Evolutionary conservation across 1,140 invertebrate genomes (phyloP).

Genomic region (Chironomus striatipennis): DNA sequence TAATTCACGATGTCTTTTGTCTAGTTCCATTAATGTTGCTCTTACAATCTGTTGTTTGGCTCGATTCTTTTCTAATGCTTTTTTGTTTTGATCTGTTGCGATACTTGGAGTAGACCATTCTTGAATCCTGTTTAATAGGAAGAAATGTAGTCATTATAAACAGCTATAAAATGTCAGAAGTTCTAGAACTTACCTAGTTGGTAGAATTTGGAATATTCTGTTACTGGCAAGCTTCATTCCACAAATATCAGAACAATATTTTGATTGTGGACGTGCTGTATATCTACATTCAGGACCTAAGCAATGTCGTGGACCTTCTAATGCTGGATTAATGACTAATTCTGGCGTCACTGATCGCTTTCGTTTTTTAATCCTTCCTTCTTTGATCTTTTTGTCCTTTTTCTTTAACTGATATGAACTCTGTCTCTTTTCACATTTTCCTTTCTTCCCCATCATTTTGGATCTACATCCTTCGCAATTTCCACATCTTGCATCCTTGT

Average conservation of each 20-base stretch:
- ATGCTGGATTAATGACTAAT: constrained; percentile 42
- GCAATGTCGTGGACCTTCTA: constrained; percentile 63
- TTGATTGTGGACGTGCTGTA: constrained; percentile 70
- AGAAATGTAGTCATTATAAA: no score
- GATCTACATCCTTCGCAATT: constrained; percentile 63
- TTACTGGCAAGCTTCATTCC: constrained; percentile 84
- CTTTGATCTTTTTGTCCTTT: constrained; percentile 29
- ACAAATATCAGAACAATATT: constrained; percentile 93
- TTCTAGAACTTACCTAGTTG: constrained; percentile 45
- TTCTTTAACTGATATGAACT: constrained; percentile 28
- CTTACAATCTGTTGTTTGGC: constrained; percentile 67
- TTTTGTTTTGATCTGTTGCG: constrained; percentile 79
- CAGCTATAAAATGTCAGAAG: no score
- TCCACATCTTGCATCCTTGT: constrained; percentile 54
- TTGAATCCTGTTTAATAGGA: constrained; percentile 59
- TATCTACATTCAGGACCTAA: constrained; percentile 81
- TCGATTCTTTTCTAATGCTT: constrained; percentile 72
- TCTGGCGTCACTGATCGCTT: constrained; percentile 47
- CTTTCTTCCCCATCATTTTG: constrained; percentile 72
- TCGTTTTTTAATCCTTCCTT: constrained; percentile 38
- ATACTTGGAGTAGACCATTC: constrained; percentile 88
- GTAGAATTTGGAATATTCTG: constrained; percentile 76
- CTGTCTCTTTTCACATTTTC: constrained; percentile 53
- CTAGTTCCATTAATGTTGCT: constrained; percentile 65
- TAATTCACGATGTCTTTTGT: constrained; percentile 65